Conservation (phyloP, 2,888 invertebrate genomes). For the Epistrophe eligans region DNA sequence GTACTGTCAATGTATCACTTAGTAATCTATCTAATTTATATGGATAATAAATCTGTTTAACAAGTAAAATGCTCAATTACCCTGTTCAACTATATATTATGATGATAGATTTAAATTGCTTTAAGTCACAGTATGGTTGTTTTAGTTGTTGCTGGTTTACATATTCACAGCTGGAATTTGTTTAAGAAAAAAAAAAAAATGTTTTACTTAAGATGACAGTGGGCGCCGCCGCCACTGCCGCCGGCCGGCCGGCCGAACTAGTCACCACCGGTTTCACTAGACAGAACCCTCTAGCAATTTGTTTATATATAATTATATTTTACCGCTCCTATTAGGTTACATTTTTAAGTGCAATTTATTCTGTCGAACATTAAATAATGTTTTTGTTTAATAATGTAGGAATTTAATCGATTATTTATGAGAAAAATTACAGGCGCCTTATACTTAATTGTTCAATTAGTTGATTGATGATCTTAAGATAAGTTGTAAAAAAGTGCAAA, state of each 20-base stretch:
- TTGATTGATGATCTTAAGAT: slow-evolving; percentile 16
- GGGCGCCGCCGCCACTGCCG: neutral
- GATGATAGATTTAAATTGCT: slow-evolving; percentile 32
- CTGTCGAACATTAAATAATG: neutral
- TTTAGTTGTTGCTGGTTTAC: neutral
- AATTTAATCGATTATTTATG: slow-evolving; percentile 23
- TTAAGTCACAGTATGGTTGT: neutral
- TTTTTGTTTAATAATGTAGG: neutral
- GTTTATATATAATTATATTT: slow-evolving; percentile 36
- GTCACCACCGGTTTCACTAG: neutral
- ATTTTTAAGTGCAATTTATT: slow-evolving; percentile 4
- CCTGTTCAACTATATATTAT: slow-evolving; percentile 23
- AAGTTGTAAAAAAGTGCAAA: neutral
- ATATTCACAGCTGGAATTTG: neutral
- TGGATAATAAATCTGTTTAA: slow-evolving; percentile 15
- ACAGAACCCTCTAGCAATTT: slow-evolving; percentile 31
- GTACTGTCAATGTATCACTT: slow-evolving; percentile 27
- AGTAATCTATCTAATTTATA: slow-evolving; percentile 50
- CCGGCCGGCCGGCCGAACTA: neutral
- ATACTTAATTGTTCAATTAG: slow-evolving; percentile 37
- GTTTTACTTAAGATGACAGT: neutral
- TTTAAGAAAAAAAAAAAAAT: neutral
- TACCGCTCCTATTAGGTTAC: slow-evolving; percentile 1
- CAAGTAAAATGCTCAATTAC: slow-evolving; percentile 27
- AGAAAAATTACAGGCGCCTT: slow-evolving; percentile 25